Evolutionary conservation across 2,113 vertebrate genomes (phyloP).

Genomic region (Ptyas mucosa): DNA sequence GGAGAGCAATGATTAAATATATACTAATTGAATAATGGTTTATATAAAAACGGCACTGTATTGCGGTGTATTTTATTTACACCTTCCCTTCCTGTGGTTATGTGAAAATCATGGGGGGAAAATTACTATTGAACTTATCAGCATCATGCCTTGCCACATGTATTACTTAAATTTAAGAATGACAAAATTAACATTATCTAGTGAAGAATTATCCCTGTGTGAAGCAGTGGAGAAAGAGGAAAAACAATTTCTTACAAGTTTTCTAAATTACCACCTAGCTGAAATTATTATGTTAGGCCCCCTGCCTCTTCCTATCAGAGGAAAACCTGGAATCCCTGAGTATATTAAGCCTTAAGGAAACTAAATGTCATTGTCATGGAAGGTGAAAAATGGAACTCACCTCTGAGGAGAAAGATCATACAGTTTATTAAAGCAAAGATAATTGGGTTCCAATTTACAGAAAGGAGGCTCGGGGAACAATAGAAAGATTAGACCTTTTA

Average conservation of each 20-base stretch:
- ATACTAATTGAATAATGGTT: slow-evolving; percentile 11
- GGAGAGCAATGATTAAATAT: background rate
- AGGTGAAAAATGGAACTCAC: background rate
- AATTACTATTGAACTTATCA: background rate
- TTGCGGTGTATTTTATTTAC: background rate
- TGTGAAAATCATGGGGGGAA: background rate
- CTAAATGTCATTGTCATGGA: background rate
- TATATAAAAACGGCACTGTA: background rate
- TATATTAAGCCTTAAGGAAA: background rate
- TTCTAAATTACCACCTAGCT: slow-evolving; percentile 15
- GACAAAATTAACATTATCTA: slow-evolving; percentile 20
- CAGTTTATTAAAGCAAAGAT: background rate
- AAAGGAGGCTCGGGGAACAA: background rate
- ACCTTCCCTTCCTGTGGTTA: background rate
- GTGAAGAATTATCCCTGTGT: background rate
- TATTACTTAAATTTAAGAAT: slow-evolving; percentile 2
- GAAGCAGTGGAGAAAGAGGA: background rate
- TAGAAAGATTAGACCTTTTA: background rate
- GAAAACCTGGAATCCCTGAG: background rate
- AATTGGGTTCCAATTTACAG: background rate
- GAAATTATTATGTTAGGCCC: slow-evolving; percentile 19
- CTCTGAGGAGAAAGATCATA: background rate
- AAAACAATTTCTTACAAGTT: slow-evolving; percentile 16
- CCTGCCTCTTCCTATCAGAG: slow-evolving; percentile 14
- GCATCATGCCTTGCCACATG: background rate